These are phyloP conservation scores for Sciurus niger DNA, from an alignment of 2,113 vertebrate species.

Conservation along the genomic window DNA sequence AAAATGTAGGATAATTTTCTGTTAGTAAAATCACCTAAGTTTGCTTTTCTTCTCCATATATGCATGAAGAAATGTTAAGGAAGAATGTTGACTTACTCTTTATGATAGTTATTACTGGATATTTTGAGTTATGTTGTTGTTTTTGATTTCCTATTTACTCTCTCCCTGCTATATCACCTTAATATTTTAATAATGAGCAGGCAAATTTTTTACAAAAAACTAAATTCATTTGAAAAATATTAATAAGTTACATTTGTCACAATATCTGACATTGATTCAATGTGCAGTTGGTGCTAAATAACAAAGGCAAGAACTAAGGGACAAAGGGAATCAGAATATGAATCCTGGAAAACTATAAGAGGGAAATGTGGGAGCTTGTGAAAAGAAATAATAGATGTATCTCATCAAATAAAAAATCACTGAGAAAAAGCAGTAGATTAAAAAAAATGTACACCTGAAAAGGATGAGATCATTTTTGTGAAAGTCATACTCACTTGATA, in stretches of 20 bases:
- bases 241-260: conserved; percentile 30
- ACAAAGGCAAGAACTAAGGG: not conserved
- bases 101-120: not conserved
- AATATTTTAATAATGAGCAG: not conserved
- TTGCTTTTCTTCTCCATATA: not conserved
- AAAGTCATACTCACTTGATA: conserved; percentile 11
- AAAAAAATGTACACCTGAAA: conserved; percentile 50
- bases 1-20: not conserved
- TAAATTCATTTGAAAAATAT: conserved; percentile 31
- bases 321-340: conserved; percentile 47
- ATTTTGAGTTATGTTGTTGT: not conserved
- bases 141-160: conserved; percentile 18
- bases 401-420: conserved; percentile 57
- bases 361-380: not conserved
- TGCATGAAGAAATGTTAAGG: not conserved
- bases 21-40: conserved; percentile 37
- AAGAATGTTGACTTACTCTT: conserved; percentile 10
- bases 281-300: conserved; percentile 28
- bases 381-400: conserved; percentile 40
- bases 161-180: not conserved
- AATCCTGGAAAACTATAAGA: conserved; percentile 25
- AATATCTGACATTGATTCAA: conserved; percentile 2
- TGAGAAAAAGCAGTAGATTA: not conserved
- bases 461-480: conserved; percentile 18
- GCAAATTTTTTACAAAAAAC: conserved; percentile 26